Conservation (phyloP, 2,888 invertebrate genomes). For the Calameuta pallipes region DNA sequence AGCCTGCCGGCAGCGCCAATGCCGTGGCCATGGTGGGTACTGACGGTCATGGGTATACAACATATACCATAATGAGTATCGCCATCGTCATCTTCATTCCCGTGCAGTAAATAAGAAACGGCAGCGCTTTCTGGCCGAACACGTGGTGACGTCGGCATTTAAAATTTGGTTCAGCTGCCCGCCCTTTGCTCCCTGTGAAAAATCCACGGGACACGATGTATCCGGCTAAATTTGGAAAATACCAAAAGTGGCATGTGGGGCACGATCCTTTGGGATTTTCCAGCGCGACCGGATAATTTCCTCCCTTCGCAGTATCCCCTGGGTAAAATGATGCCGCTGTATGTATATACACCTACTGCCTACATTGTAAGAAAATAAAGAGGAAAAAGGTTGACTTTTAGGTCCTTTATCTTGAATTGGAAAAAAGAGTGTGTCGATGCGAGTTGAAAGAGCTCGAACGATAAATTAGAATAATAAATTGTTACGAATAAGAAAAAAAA, state of each 20-base stretch:
- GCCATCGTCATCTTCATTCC: background rate
- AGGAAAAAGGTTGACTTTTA: background rate
- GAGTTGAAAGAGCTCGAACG: background rate
- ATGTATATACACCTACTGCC: background rate
- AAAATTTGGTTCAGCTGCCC: slow-evolving; percentile 36
- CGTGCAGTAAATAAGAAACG: background rate
- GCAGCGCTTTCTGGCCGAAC: slow-evolving; percentile 13
- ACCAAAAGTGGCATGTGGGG: slow-evolving; percentile 25
- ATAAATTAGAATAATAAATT: background rate
- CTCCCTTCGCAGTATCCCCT: background rate
- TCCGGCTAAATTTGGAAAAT: slow-evolving; percentile 21
- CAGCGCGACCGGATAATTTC: slow-evolving; percentile 22
- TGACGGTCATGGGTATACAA: background rate
- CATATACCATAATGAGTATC: background rate
- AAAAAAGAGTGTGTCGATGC: too few relatives aligned
- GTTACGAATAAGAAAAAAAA: background rate
- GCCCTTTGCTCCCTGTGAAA: background rate
- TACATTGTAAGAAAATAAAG: background rate
- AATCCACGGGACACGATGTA: background rate
- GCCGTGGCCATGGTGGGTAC: background rate
- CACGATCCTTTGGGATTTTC: slow-evolving; percentile 13
- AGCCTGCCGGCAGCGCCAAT: background rate
- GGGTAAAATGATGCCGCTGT: background rate
- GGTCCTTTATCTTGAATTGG: background rate
- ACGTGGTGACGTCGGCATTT: slow-evolving; percentile 24